Evolutionary conservation across 1,140 invertebrate species (phyloP).

Genomic region (Drosophila sturtevanti): DNA sequence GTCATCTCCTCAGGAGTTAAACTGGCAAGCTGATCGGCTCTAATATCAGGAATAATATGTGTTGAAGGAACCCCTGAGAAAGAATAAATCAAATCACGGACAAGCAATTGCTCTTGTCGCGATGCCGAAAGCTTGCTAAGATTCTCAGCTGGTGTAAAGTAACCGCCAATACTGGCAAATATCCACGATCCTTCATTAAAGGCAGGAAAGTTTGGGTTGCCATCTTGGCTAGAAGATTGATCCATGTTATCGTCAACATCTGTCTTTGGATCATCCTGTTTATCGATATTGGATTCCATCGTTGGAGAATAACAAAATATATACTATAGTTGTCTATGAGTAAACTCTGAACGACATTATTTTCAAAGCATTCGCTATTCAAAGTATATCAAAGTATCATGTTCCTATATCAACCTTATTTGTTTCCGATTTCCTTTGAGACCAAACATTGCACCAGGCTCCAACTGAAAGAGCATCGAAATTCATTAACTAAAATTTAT

Average conservation of each 20-base stretch:
- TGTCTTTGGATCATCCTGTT: no score
- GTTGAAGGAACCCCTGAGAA: conserved; percentile 62
- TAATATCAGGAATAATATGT: conserved; percentile 45
- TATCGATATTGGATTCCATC: no score
- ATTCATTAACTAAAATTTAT: conserved; percentile 28
- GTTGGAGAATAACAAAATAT: no score
- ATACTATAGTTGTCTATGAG: not conserved
- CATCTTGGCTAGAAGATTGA: no score
- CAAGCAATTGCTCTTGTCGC: conserved; percentile 49
- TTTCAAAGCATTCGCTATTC: not conserved
- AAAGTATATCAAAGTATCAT: no score
- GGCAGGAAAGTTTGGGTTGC: no score
- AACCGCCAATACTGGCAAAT: conserved; percentile 61
- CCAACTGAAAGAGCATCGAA: conserved; percentile 31
- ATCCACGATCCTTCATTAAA: conserved; percentile 35
- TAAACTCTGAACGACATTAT: not conserved
- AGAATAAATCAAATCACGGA: conserved; percentile 63
- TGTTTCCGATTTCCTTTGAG: no score
- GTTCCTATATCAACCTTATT: no score
- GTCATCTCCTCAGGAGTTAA: conserved; percentile 38
- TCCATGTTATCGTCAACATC: no score
- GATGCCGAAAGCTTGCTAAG: conserved; percentile 32
- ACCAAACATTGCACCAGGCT: conserved; percentile 25
- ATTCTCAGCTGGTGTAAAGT: conserved; percentile 52
- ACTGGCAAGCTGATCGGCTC: conserved; percentile 18